Evolutionary conservation across 2,797 vertebrate genomes (phyloP), one percentile per base, ranked within the genome.

Genomic region (Coregonus suidteri): DNA sequence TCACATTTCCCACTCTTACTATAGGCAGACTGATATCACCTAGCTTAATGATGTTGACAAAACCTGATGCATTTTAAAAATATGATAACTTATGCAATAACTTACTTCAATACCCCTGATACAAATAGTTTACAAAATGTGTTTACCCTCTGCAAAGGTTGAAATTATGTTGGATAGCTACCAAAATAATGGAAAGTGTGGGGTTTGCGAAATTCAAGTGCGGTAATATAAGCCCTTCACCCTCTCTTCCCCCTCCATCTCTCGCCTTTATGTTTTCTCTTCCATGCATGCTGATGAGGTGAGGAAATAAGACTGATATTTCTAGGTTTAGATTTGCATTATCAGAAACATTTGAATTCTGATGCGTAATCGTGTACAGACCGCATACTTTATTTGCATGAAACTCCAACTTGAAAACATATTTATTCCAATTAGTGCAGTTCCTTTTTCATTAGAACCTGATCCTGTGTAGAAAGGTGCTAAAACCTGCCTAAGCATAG

Each of bases 1-100:
- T 34, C 11, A 75, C 51, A 75, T 75, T 69, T 73, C 70, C 73
- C 30, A 35, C 3, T 14, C 47, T 72, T 15, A 52, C 20, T 11
- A n/a, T 71, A 52, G n/a, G 47, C 41, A 47, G 69, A 4, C 18
- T 37, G 16, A 37, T 41, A 47, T 47, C 41, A 47, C 6, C 64
- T 6, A 30, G 35, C 18, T 35, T 41, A 69, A 69, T 69, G 9
- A 18, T 41, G 18, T 20, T 35, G 35, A 69, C 31, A 20, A 7
- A 37, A 37, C 3, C 18, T 3, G 67, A 16, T 69, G 34, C 9
- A 35, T 3, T 37, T 11, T 11, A 13, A 47, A 47, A 47, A 47
- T 3, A 47, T 11, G 2, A n/a, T 47, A 47, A 47, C 9, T 47
- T 11, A 47, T 2, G 9, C 9, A 47, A 59, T 59, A 59, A 59